A percentile compares a stretch with the other conserved stretches of the same genome.
phyloP scores from a whole-genome alignment of 2,113 vertebrate species.

The Phodopus roborovskii region DNA sequence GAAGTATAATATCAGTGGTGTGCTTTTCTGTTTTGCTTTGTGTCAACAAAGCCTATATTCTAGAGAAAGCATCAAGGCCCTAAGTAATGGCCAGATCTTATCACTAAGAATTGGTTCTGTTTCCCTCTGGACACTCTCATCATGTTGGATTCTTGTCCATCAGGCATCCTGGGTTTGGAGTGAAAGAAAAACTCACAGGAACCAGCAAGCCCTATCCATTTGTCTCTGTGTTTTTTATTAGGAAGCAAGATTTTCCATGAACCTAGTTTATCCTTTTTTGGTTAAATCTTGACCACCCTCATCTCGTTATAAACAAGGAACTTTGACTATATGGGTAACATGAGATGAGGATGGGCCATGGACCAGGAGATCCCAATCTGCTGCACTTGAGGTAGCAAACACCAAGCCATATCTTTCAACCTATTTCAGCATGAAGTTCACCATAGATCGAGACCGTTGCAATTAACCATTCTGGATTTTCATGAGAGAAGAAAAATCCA shows the following conservation, averaged over 20 bases:
- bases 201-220: not conserved
- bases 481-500: not conserved
- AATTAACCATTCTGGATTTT: not conserved
- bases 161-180: not conserved
- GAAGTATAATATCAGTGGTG: not conserved
- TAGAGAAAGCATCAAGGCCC: not conserved
- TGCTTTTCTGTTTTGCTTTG: not conserved
- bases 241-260: not conserved
- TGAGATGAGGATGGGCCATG: not conserved
- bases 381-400: not conserved
- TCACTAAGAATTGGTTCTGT: not conserved
- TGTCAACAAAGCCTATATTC: not conserved
- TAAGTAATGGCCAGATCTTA: not conserved
- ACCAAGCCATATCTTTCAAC: not conserved
- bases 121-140: not conserved
- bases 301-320: not conserved
- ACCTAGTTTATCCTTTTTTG: not conserved
- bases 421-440: constrained; percentile 12
- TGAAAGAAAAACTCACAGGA: not conserved
- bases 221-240: not conserved
- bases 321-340: not conserved
- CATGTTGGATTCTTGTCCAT: not conserved
- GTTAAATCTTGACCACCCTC: not conserved
- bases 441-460: not conserved
- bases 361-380: not conserved